Conservation (phyloP, 2,797 vertebrate genomes). For the Perodicticus potto region DNA sequence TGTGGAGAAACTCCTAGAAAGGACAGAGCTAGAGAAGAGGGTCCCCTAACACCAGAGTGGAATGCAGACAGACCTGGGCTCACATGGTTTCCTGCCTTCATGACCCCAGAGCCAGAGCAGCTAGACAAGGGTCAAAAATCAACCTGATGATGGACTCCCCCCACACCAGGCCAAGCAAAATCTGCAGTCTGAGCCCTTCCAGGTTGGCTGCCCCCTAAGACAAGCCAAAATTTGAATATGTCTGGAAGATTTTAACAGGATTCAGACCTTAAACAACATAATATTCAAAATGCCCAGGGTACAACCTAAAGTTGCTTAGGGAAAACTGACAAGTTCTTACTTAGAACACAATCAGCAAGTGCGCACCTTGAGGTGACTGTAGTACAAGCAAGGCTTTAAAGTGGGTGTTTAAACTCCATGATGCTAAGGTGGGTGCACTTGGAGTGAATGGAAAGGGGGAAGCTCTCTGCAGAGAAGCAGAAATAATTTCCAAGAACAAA, state of each 20-base stretch:
- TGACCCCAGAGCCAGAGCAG: neutral
- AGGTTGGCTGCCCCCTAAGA: neutral
- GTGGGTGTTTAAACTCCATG: neutral
- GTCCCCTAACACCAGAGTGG: neutral
- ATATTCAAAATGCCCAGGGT: neutral
- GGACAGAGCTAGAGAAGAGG: neutral
- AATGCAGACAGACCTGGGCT: neutral
- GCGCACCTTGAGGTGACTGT: neutral
- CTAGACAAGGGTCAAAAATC: neutral
- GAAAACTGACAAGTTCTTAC: neutral
- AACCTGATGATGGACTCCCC: neutral
- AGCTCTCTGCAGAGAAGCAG: too few relatives aligned
- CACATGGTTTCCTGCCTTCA: neutral
- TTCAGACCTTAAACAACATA: neutral
- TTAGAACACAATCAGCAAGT: neutral
- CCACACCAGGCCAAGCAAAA: neutral
- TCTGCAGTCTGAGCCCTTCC: neutral
- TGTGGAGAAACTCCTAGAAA: neutral
- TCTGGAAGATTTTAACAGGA: neutral
- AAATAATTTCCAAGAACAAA: neutral
- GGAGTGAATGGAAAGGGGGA: too few relatives aligned
- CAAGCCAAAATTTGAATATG: neutral
- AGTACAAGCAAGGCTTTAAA: neutral
- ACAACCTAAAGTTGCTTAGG: neutral
- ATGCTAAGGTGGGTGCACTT: neutral